Base-by-base conservation (phyloP, 1,140 invertebrate genomes). In the Ips typographus region DNA sequence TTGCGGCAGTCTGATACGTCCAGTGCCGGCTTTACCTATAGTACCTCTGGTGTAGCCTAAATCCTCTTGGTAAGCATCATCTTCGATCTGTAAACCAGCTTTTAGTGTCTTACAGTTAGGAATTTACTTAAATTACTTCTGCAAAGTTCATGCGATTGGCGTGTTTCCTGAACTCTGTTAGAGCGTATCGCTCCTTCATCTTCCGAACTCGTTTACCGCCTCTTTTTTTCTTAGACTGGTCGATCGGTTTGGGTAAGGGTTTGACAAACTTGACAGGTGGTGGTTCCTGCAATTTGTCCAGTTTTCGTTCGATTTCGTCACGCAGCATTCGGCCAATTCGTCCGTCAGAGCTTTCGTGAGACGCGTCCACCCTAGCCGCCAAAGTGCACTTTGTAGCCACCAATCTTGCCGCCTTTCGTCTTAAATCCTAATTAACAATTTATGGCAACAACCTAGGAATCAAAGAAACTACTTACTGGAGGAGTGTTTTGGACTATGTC, bases 11-110 rank as follows among this genome's bases (percentile, higher is more conserved):
- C 97, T 85, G 44, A 99, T 93, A 70, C 94, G 86, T 0, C 96
- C 96, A 0, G 94, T 94, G 59, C 93, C 92, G 7, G 92, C 88
- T 83, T 98, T 98, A 2, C 96, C 96, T 72, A 99, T 93, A 2
- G 94, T 95, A 37, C 98, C 98, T 72, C 98, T 86, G 0, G 94
- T 92, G 80, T 99, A 99, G 1, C 98, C 97, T 68, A 99, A 85
- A 82, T 99, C 96, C 80, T 98, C 96, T 85, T 99, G 98, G 82
- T 99, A 99, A 1, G 98, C 96, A 82, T 99, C 98, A 78, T 99
- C 97, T 83, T 99, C 96, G 79, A 99, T 98, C 92, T 98, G 80
- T 1, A 52, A 68, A 62, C 5, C 4, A 59, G 42, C 2, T 49
- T 3, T 49, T 49, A 44, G 43, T 44, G 43, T 44, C 4, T 44